A percentile compares a stretch with the other conserved stretches of the same genome.
Evolutionary conservation across 2,888 invertebrate genomes (phyloP).

Genomic region (Nezara viridula): DNA sequence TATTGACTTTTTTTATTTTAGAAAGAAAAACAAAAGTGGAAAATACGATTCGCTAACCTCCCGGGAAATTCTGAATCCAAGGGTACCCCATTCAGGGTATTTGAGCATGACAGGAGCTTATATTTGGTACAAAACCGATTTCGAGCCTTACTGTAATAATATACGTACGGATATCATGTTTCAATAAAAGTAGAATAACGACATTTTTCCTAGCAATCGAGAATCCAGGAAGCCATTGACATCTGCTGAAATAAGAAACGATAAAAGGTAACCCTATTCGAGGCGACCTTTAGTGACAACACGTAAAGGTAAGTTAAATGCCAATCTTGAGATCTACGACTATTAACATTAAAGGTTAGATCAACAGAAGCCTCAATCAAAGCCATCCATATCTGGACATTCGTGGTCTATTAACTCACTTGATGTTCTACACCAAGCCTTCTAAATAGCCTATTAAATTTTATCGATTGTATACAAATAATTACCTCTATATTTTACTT

Average conservation of each 20-base stretch:
- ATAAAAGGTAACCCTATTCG: neutral
- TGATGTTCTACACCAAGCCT: neutral
- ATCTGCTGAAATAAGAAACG: neutral
- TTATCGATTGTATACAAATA: too few species aligned
- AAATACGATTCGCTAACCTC: too few species aligned
- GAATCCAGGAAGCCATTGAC: neutral
- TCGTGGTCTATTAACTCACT: too few species aligned
- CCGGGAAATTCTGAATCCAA: too few species aligned
- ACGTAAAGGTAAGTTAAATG: neutral
- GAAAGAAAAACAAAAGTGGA: too few species aligned
- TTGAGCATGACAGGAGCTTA: too few species aligned
- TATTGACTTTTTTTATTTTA: too few species aligned
- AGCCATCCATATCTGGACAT: neutral
- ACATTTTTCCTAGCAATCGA: neutral
- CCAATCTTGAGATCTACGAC: neutral
- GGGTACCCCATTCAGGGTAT: too few species aligned
- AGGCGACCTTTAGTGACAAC: neutral
- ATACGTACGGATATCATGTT: too few species aligned
- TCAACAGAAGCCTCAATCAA: neutral
- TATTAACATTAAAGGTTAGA: neutral
- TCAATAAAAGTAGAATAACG: neutral
- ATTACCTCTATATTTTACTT: too few species aligned
- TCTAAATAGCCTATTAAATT: neutral
- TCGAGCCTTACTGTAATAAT: too few species aligned
- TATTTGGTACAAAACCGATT: too few species aligned